phyloP scores from a whole-genome alignment of 2,888 invertebrate species.

The Myopa testacea region DNA sequence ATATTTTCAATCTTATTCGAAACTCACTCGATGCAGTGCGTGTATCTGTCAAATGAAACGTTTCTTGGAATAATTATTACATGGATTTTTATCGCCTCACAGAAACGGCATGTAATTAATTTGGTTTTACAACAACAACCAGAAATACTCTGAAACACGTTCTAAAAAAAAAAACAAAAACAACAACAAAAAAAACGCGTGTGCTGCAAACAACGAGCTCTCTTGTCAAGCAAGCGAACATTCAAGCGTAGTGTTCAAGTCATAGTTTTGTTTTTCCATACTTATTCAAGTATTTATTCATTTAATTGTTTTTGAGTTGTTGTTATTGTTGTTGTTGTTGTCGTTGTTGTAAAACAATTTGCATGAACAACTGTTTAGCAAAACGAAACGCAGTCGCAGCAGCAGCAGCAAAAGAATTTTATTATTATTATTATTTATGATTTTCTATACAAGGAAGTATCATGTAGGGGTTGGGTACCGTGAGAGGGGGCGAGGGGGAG shows the following conservation, averaged over 20 bases:
- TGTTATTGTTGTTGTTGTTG: background rate
- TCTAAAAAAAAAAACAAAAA: background rate
- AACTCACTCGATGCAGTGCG: no score
- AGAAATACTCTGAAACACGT: no score
- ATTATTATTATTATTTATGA: constrained; percentile 18
- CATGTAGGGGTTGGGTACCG: background rate
- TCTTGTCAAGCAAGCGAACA: background rate
- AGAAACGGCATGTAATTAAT: constrained; percentile 14
- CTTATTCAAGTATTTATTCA: background rate
- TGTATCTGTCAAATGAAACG: no score
- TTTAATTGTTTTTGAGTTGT: constrained; percentile 27
- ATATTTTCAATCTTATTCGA: no score
- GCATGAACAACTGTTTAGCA: constrained; percentile 32
- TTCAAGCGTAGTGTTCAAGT: background rate
- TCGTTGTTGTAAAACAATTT: constrained; percentile 24
- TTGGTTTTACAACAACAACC: constrained; percentile 27
- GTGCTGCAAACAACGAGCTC: background rate
- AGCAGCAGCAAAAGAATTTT: constrained; percentile 8
- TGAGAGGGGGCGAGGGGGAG: background rate
- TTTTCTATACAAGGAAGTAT: background rate
- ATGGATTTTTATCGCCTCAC: background rate
- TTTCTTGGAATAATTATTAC: no score
- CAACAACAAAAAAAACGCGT: background rate
- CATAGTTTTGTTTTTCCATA: constrained; percentile 18
- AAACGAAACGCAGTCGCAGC: background rate